Base-by-base conservation (phyloP, 2,797 vertebrate genomes). In the Parotocinclus haroldoi region DNA sequence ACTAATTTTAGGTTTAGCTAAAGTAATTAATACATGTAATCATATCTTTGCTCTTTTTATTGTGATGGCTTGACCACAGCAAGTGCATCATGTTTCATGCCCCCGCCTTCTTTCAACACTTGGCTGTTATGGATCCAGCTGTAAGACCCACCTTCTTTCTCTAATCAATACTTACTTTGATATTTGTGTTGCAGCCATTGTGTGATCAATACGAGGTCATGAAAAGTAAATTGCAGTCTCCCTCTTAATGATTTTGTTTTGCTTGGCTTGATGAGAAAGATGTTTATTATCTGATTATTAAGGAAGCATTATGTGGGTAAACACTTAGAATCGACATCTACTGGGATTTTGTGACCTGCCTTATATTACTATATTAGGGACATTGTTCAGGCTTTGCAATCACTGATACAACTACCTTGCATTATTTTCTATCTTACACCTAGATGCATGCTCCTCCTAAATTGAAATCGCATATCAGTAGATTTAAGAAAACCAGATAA, bases 201-300 rank as follows among this genome's bases (percentile, higher is more conserved):
- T 86, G 88, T 92, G 92, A 93, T 93, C 92, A 90, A 93, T 93
- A 90, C 86, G 82, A 90, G 92, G 92, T 92, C 91, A 89, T 85
- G 90, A 87, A 92, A 92, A 93, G 89, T 91, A 94, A 93, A 93
- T 93, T 93, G 91, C 88, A 87, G 87, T 89, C 87, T 84, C 89
- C 83, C 82, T 65, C 84, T 85, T 91, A 93, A 92, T 92, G 91
- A 93, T 92, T 81, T 92, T 88, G 89, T 89, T 89, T 87, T 85
- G 66, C 77, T 72, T 60, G 56, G 68, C 71, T 74, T 81, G 85
- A 91, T 92, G 90, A 91, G 88, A 91, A 88, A 82, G 81, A 87
- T 89, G 88, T 91, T 92, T 92, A 92, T 91, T 92, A 92, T 91
- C 89, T 89, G 86, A 90, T 92, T 89, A 89, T 87, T 77, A 89